phyloP scores from a whole-genome alignment of 2,797 vertebrate genomes.

The Esox masquinongy region DNA sequence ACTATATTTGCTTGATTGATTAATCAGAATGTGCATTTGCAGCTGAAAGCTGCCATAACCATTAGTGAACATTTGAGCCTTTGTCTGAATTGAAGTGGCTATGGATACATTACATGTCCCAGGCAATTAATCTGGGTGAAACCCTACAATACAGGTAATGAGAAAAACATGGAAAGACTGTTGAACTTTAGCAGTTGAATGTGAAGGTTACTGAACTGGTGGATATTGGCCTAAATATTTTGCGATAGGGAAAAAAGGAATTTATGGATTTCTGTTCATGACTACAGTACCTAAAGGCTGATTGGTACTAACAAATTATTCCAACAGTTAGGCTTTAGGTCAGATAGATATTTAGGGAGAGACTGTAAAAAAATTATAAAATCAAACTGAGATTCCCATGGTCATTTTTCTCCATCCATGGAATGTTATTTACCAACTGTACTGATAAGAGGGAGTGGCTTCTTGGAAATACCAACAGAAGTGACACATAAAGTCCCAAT shows the following conservation, averaged over 20 bases:
- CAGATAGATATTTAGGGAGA: neutral
- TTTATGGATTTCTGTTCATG: neutral
- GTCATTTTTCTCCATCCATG: conserved; percentile 39
- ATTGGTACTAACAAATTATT: neutral
- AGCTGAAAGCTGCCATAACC: conserved; percentile 45
- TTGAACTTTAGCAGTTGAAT: conserved; percentile 10
- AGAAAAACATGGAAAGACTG: conserved; percentile 24
- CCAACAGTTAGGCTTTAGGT: neutral
- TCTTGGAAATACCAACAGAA: conserved; percentile 53
- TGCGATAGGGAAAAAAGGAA: neutral
- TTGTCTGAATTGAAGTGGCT: conserved; percentile 19
- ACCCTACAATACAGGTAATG: conserved; percentile 34
- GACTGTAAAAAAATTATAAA: neutral
- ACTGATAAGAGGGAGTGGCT: conserved; percentile 58
- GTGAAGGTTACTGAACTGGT: neutral
- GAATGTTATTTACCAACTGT: conserved; percentile 72
- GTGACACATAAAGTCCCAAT: conserved; percentile 51
- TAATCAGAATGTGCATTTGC: conserved; percentile 15
- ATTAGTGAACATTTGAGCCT: conserved; percentile 51
- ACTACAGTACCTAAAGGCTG: neutral
- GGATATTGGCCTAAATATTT: neutral
- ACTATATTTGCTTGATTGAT: no score
- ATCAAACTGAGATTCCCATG: conserved; percentile 27
- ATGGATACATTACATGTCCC: conserved; percentile 54
- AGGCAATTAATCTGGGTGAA: conserved; percentile 46